Base-by-base conservation (phyloP, 2,113 vertebrate genomes). In the Pavo muticus region DNA sequence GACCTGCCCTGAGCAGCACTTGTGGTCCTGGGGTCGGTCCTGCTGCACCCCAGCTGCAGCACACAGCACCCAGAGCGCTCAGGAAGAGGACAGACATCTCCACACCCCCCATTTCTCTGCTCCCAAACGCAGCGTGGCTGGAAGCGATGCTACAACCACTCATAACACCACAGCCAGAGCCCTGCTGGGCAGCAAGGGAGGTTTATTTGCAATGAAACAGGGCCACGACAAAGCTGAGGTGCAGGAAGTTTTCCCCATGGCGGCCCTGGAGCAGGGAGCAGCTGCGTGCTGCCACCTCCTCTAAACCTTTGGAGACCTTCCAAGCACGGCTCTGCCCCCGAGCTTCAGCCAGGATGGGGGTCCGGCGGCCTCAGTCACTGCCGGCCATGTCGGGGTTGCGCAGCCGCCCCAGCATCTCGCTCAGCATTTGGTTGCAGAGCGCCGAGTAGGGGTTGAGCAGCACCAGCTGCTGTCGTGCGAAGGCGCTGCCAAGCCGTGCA, bases 391-490 rank as follows among this genome's bases (percentile, higher is more conserved):
- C 54, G 3, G 98, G 98, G 79, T 98, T 97, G 42, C 97, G 97
- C 60, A 99, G 96, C 78, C 98, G 98, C 68, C 96, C 93, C 95
- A 99, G 97, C 93, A 99, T 97, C 90, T 99, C 97, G 0, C 97
- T 93, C 84, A 99, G 97, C 99, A 99, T 99, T 88, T 98, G 98
- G 97, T 99, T 99, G 97, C 99, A 99, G 61, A 99, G 98, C 2
- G 99, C 99, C 0, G 99, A 98, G 12, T 99, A 99, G 0, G 99
- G 99, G 92, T 99, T 99, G 25, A 99, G 97, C 40, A 96, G 91
- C 84, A 98, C 98, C 18, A 98, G 97, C 97, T 99, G 99, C 73
- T 92, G 98, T 23, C 96, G 97, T 32, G 99, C 99, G n/a, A 99
- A 99, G 63, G 97, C 71, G n/a, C 98, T 99, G 76, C 99, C 99